Percentiles rank a stretch among this genome's conserved stretches.
phyloP scores from a whole-genome alignment of 1,140 invertebrate species.

The Caenorhabditis remanei region DNA sequence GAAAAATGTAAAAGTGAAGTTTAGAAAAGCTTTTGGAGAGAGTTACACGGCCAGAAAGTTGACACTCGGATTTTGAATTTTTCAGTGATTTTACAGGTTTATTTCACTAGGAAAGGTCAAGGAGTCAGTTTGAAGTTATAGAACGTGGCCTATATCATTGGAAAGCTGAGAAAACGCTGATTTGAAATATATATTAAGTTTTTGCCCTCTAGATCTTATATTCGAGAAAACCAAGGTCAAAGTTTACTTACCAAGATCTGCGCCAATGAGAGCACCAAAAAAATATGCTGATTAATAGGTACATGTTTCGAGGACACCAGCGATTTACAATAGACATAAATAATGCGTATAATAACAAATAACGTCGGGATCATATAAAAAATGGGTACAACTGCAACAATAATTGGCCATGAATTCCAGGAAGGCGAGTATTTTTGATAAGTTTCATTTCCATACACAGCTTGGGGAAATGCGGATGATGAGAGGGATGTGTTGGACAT shows the following conservation, averaged over 20 bases:
- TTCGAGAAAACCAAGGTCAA: no score
- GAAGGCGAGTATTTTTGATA: neutral
- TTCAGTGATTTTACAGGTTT: no score
- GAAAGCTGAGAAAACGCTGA: no score
- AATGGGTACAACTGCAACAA: conserved; percentile 18
- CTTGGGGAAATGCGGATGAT: conserved; percentile 14
- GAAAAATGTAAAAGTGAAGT: no score
- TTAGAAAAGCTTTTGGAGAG: no score
- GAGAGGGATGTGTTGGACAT: conserved; percentile 8
- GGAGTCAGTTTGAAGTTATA: no score
- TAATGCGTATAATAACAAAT: conserved; percentile 25
- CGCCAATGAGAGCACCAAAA: conserved; percentile 11
- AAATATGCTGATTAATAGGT: conserved; percentile 28
- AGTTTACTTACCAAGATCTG: neutral
- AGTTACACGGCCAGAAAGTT: no score
- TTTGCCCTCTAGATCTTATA: no score
- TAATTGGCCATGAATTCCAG: conserved; percentile 23
- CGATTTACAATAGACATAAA: conserved; percentile 25
- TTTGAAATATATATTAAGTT: no score
- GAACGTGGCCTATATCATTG: no score
- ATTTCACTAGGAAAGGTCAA: no score
- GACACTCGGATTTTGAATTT: no score
- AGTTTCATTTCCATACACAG: conserved; percentile 36
- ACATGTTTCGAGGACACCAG: neutral
- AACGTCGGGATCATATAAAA: conserved; percentile 28